phyloP scores from a whole-genome alignment of 2,113 vertebrate genomes.

The Cololabis saira region DNA sequence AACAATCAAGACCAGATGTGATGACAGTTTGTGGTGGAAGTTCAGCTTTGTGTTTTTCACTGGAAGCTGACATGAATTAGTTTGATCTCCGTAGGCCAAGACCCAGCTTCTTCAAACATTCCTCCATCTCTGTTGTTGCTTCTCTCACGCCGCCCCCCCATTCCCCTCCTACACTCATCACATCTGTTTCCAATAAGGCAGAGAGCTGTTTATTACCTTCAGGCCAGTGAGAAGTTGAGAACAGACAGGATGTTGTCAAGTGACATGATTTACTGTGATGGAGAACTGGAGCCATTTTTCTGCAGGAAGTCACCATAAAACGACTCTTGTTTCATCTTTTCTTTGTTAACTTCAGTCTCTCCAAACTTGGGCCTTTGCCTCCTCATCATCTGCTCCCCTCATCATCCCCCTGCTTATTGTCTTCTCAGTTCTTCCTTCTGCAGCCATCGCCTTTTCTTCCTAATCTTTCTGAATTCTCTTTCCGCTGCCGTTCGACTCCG shows the following conservation, averaged over 20 bases:
- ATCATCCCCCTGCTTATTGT: conserved; percentile 42
- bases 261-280: conserved; percentile 62
- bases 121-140: not conserved
- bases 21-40: not conserved
- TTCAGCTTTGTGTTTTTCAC: not conserved
- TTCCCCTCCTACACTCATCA: conserved; percentile 23
- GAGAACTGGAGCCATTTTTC: conserved; percentile 27
- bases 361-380: conserved; percentile 41
- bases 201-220: conserved; percentile 52
- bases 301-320: conserved; percentile 36
- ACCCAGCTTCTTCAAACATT: not conserved
- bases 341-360: not conserved
- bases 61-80: conserved; percentile 5
- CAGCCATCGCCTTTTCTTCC: not conserved
- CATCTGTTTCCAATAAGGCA: conserved; percentile 71
- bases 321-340: conserved; percentile 21
- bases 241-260: conserved; percentile 68
- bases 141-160: not conserved
- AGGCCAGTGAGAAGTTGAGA: conserved; percentile 59
- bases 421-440: conserved; percentile 50
- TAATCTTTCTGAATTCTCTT: conserved; percentile 48
- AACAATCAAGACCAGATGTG: not conserved
- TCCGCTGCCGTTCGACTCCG: conserved; percentile 16
- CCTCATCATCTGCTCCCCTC: conserved; percentile 56
- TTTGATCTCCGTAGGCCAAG: conserved; percentile 13